phyloP scores from a whole-genome alignment of 23 tunicate genomes.

The Botrylloides violaceus region DNA sequence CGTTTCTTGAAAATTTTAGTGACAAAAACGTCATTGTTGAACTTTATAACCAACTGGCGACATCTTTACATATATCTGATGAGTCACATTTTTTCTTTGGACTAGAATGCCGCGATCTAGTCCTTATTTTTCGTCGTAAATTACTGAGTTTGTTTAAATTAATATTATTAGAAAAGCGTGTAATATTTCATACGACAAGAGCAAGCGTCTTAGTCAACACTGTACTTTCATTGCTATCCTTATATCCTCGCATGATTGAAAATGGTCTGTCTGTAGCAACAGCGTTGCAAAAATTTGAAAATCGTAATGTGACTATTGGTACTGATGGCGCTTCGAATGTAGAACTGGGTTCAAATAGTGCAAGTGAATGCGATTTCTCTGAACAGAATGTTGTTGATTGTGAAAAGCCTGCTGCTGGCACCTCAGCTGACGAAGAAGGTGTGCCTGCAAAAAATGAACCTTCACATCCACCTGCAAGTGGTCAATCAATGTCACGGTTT shows the following conservation, averaged over 20 bases:
- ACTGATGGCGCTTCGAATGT: background rate
- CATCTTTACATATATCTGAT: conserved; percentile 29
- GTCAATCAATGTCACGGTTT: background rate
- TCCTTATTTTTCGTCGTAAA: conserved; percentile 51
- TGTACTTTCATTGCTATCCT: conserved; percentile 53
- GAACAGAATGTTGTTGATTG: background rate
- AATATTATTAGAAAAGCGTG: conserved; percentile 54
- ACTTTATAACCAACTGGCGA: conserved; percentile 61
- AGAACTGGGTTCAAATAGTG: background rate
- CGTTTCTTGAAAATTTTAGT: conserved; percentile 81
- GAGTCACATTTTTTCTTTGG: conserved; percentile 47
- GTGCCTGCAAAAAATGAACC: background rate
- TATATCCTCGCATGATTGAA: conserved; percentile 83
- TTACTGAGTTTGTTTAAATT: conserved; percentile 58
- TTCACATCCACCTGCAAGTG: background rate
- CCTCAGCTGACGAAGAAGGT: background rate
- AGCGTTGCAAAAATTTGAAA: background rate
- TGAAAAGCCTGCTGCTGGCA: too few species aligned
- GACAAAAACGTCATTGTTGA: conserved; percentile 60
- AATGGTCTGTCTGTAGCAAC: conserved; percentile 37
- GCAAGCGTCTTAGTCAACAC: conserved; percentile 54
- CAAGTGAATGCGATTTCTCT: background rate
- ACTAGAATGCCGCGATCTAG: conserved; percentile 31
- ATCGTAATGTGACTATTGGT: background rate
- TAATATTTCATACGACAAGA: conserved; percentile 57